Base-by-base conservation (phyloP, 2,797 vertebrate species). In the Gila robusta region DNA sequence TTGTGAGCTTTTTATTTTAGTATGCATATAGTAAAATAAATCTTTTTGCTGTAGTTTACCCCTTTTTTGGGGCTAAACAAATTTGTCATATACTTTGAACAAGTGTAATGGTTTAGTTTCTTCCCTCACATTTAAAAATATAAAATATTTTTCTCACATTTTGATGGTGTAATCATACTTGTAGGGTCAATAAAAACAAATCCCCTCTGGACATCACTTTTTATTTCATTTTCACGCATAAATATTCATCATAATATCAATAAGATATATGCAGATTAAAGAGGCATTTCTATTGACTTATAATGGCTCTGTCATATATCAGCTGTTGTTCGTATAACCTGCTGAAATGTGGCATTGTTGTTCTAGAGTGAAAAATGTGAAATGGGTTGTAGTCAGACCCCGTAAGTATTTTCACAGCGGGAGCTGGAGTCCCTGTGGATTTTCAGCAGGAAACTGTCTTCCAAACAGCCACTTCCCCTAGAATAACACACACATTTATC, bases 401-500 rank as follows among this genome's bases (percentile, higher is more conserved):
- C 26, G 28, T 83, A 87, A 90, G 85, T 89, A 88, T 89, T 91
- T 89, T 89, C 86, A 89, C 90, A 89, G 89, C 64, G 86, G 37
- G 47, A 62, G 23, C 66, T 80, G 6, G 39, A 66, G 69, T 86
- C 88, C 91, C 89, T 64, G 78, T 79, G 89, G 88, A 77, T 64
- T 78, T 84, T 69, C 32, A 69, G 79, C 91, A 91, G 92, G 92
- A 92, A 92, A 83, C 88, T 74, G 56, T 81, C 87, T 84, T 86
- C 91, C 85, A 89, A 88, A 90, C 87, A 90, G 87, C 85, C 84
- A 88, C 88, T 91, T 89, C 89, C 90, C 70, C 82, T 87, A 90
- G 89, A 91, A 92, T 88, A 92, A 91, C 91, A 90, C 83, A 76
- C 74, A 81, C 79, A 74, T 89, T 88, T 88, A 89, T 89, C 79